These are phyloP conservation scores for Spisula subtruncata DNA, from an alignment of 2,888 invertebrate species.

Conservation along the genomic window DNA sequence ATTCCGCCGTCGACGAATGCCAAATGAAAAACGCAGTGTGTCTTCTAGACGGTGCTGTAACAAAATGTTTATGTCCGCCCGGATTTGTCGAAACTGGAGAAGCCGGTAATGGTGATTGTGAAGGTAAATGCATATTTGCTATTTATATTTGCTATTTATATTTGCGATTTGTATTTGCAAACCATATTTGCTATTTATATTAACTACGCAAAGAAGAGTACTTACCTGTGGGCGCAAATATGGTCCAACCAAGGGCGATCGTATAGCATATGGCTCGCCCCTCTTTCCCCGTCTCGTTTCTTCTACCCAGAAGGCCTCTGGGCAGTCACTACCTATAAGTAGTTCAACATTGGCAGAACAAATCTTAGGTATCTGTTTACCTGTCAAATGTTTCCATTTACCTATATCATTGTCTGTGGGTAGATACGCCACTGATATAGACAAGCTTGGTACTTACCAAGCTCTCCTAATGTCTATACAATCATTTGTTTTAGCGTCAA, in stretches of 20 bases:
- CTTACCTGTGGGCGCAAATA: conserved; percentile 30
- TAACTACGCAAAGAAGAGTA: too few species aligned
- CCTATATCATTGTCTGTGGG: too few species aligned
- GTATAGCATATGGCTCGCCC: conserved; percentile 55
- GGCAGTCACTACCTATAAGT: conserved; percentile 43
- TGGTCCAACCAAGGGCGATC: conserved; percentile 51
- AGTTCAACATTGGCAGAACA: conserved; percentile 40
- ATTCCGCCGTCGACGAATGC: background rate
- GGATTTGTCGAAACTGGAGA: background rate
- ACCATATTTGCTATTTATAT: too few species aligned
- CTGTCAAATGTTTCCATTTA: background rate
- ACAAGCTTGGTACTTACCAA: too few species aligned
- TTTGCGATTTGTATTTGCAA: too few species aligned
- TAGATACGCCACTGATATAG: too few species aligned
- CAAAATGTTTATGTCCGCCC: background rate
- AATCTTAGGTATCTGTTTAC: background rate
- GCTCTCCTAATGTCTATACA: too few species aligned
- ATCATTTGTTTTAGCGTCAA: too few species aligned
- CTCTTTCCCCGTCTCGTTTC: conserved; percentile 4
- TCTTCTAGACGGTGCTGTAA: background rate
- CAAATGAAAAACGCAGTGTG: background rate
- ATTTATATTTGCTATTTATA: too few species aligned
- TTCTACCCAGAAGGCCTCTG: background rate
- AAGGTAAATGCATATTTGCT: background rate
- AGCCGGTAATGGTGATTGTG: background rate